Evolutionary conservation across 53 echinoderm and acorn worm genomes (phyloP).

Genomic region (Actinopyga echinites): DNA sequence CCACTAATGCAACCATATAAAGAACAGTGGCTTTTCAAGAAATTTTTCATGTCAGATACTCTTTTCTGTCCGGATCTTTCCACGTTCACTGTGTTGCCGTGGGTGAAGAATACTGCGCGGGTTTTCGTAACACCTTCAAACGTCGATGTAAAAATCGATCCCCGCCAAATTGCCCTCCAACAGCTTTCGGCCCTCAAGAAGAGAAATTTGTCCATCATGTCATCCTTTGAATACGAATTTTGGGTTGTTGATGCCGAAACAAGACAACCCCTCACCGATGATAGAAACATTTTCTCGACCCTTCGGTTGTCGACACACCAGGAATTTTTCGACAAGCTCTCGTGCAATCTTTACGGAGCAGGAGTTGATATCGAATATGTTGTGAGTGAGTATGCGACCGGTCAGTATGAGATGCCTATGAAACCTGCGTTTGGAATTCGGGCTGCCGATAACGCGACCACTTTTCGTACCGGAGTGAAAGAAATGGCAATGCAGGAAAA

Average conservation of each 20-base stretch:
- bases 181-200: constrained; percentile 49
- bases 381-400: constrained; percentile 51
- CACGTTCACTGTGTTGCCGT: too few relatives aligned
- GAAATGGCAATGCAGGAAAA: constrained; percentile 59
- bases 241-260: constrained; percentile 48
- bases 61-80: too few relatives aligned
- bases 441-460: constrained; percentile 59
- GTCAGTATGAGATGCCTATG: constrained; percentile 52
- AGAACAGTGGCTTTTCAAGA: too few relatives aligned
- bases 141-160: constrained; percentile 22
- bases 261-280: constrained; percentile 21
- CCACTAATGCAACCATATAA: too few relatives aligned
- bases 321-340: constrained; percentile 38
- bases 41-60: too few relatives aligned
- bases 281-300: constrained; percentile 45
- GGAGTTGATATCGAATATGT: constrained; percentile 55
- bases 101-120: too few relatives aligned
- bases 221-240: constrained; percentile 61
- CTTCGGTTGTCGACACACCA: constrained; percentile 41
- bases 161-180: constrained; percentile 38
- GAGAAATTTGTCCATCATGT: constrained; percentile 44
- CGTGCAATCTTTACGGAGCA: constrained; percentile 16
- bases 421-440: constrained; percentile 63
- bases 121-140: too few relatives aligned
- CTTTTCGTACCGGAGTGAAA: constrained; percentile 57